Evolutionary conservation across 2,113 vertebrate genomes (phyloP), one percentile per base, ranked within the genome.

Genomic region (Daphoenositta chrysoptera): DNA sequence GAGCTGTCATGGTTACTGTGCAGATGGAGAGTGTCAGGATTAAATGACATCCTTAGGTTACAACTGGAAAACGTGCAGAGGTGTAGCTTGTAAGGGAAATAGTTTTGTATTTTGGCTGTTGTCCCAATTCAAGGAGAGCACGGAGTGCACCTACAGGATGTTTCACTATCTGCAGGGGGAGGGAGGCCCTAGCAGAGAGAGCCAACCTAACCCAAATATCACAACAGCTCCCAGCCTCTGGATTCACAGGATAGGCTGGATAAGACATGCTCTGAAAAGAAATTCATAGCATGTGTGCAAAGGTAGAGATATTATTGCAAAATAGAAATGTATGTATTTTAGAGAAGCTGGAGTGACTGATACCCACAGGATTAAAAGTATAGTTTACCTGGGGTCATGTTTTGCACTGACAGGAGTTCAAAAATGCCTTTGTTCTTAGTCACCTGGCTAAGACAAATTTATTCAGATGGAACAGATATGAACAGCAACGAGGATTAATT

Each of bases 11-110:
- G 27, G 33, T 44, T 33, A 26, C 15, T 19, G 54, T 27, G 45
- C 81, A 77, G 81, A 42, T 60, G 88, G 47, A 89, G 75, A 77
- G 33, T 6, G 50, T 64, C 63, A 31, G 72, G 94, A 94, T 93
- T 80, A 75, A 92, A 73, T 95, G 51, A 95, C 95, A 78, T 93
- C 88, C 79, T 94, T 33, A 53, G 63, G 92, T 97, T 72, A 65
- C 70, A 68, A 2, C 40, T 83, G 65, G 82, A 63, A 95, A 97
- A 89, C 6, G 14, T 3, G 39, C n/a, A 44, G 84, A 57, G 79
- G 63, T 47, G 64, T 13, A 47, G 48, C 63, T 85, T 48, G 13
- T 39, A 12, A 61, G 39, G 8, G 13, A 48, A 88, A 57, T 1
- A 47, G 30, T 15, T 85, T 24, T 24, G 26, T 17, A 4, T n/a